A percentile compares a stretch with the other conserved stretches of the same genome.
These are phyloP conservation scores for Nanorana parkeri DNA, from an alignment of 2,113 vertebrate species.

Conservation along the genomic window DNA sequence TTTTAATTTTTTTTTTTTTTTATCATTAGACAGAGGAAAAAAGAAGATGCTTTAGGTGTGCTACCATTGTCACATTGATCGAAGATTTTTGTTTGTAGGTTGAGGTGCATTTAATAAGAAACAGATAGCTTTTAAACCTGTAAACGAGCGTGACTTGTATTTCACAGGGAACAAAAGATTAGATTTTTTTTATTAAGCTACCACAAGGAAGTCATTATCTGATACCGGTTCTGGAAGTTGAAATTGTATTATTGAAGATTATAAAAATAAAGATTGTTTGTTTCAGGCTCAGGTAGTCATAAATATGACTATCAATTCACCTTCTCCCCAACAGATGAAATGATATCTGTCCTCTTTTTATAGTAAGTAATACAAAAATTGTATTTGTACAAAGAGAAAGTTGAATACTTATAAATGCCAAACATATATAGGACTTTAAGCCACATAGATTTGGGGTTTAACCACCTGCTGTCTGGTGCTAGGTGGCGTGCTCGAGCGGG, in stretches of 20 bases:
- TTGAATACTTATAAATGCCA: too few relatives aligned
- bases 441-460: too few relatives aligned
- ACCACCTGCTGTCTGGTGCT: too few relatives aligned
- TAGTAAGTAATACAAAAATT: neutral
- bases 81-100: neutral
- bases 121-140: conserved; percentile 16
- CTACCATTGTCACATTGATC: neutral
- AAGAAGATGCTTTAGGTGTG: too few relatives aligned
- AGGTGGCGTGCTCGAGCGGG: too few relatives aligned
- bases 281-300: neutral
- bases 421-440: too few relatives aligned
- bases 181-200: conserved; percentile 39
- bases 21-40: neutral
- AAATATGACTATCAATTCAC: conserved; percentile 17
- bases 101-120: conserved; percentile 26
- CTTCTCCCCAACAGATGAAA: neutral
- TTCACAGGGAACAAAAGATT: conserved; percentile 13
- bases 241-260: conserved; percentile 21
- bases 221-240: neutral
- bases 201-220: conserved; percentile 23
- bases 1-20: neutral
- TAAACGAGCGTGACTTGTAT: conserved; percentile 4
- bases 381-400: too few relatives aligned
- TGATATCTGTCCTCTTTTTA: conserved; percentile 21
- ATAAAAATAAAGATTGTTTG: conserved; percentile 17